phyloP scores from a whole-genome alignment of 1,140 invertebrate species.

The Cephus cinctus region DNA sequence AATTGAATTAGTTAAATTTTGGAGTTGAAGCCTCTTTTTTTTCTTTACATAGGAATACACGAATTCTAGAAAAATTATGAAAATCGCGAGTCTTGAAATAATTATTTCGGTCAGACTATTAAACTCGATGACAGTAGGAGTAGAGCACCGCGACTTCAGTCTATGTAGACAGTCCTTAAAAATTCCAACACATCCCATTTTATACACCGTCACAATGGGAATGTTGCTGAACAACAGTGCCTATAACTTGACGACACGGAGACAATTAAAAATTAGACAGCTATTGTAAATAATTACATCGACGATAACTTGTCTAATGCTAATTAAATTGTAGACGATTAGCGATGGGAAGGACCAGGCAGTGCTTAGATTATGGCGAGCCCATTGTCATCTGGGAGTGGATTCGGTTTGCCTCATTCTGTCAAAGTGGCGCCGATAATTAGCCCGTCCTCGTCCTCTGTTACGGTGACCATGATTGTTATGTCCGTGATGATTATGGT shows the following conservation, averaged over 20 bases:
- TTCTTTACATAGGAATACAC: too few species aligned
- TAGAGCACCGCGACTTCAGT: constrained; percentile 33
- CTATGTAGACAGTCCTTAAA: constrained; percentile 21
- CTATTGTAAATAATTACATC: constrained; percentile 10
- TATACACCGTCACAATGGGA: constrained; percentile 33
- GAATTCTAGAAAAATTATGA: too few species aligned
- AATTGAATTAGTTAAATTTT: too few species aligned
- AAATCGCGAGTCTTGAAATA: too few species aligned
- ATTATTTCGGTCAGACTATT: too few species aligned
- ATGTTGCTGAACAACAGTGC: constrained; percentile 35
- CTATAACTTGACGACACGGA: constrained; percentile 34
- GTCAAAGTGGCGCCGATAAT: constrained; percentile 45
- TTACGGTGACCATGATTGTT: constrained; percentile 38
- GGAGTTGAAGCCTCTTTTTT: too few species aligned
- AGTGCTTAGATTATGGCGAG: constrained; percentile 11
- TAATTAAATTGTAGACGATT: constrained; percentile 26
- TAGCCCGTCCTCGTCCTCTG: constrained; percentile 37
- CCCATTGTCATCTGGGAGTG: constrained; percentile 55
- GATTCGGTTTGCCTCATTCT: constrained; percentile 43
- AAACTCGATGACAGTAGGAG: too few species aligned
- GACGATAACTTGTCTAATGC: constrained; percentile 16
- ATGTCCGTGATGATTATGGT: constrained; percentile 33
- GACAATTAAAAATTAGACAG: constrained; percentile 27
- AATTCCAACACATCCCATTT: constrained; percentile 28
- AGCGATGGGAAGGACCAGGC: constrained; percentile 24